Evolutionary conservation across 2,888 invertebrate species (phyloP), one percentile per base, ranked within the genome.

Genomic region (Apotomis betuletana): DNA sequence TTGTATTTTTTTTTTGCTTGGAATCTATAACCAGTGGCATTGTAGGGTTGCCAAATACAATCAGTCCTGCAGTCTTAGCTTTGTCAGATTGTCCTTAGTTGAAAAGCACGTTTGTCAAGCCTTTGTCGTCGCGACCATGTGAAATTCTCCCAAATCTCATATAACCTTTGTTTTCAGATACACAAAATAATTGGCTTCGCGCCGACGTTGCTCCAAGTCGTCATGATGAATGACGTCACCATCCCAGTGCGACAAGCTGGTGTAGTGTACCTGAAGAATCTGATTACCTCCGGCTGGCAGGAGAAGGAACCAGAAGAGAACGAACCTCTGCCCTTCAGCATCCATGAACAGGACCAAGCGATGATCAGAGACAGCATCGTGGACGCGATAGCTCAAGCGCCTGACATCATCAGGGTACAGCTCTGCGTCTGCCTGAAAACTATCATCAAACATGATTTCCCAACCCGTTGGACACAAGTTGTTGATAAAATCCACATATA

Each of bases 391-490:
- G 97, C 99, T 4, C 97, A 97, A 87, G 96, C 98, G 55, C 98
- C 99, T 6, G 98, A 98, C 76, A 94, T 98, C 71, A 96, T 99
- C 78, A 96, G 98, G 85, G 95, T 97, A 59, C 99, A 99, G 87
- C 93, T 99, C 67, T 97, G 98, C 80, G 96, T 98, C n/a, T 98
- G 98, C 87, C 96, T 99, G 15, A 97, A 97, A 88, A 96, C 96
- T 75, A 98, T 99, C 76, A 97, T 99, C 60, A 99, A 99, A 87
- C 95, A 96, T 87, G 99, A 99, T 88, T 99, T 99, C 87, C 99
- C 99, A 4, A 96, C 96, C 62, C 95, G 97, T 78, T 99, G 99
- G 99, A 97, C 99, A 0, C 97, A 97, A 87, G 96, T 99, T 76
- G 98, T 99, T 9, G 99, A 99, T 86, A 99, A 99, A 94, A 97